A percentile compares a stretch with the other conserved stretches of the same genome.
These are phyloP conservation scores for Lucilia cuprina DNA, from an alignment of 1,140 invertebrate genomes.

Conservation along the genomic window DNA sequence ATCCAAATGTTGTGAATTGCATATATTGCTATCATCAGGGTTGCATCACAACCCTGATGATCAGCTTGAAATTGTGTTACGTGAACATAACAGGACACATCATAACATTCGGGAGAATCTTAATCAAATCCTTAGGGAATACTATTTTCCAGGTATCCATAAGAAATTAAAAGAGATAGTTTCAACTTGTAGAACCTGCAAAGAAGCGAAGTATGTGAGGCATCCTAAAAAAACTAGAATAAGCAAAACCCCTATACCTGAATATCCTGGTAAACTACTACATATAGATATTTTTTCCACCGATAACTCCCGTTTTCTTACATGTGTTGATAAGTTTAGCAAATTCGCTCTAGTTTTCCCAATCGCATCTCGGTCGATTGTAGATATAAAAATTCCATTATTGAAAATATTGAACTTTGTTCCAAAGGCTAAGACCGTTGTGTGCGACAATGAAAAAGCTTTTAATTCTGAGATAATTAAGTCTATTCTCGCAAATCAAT, in stretches of 20 bases:
- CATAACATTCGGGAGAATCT: constrained; percentile 18
- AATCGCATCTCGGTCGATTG: neutral
- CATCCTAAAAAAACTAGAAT: neutral
- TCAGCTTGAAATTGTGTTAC: neutral
- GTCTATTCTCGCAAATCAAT: too few relatives aligned
- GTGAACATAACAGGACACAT: constrained; percentile 28
- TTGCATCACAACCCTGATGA: neutral
- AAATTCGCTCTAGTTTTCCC: neutral
- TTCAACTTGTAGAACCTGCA: too few relatives aligned
- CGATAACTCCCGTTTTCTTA: neutral
- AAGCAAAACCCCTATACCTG: neutral
- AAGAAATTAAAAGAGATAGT: neutral
- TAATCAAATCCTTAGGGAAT: constrained; percentile 18
- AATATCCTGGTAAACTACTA: neutral
- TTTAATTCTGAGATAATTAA: neutral
- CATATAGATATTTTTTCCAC: neutral
- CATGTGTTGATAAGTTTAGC: neutral
- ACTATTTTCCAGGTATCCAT: constrained; percentile 13
- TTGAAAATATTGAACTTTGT: neutral
- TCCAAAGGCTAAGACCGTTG: neutral
- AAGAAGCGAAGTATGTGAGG: neutral
- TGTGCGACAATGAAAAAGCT: neutral
- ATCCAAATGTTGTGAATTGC: constrained; percentile 16
- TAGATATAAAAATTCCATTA: neutral
- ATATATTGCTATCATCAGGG: constrained; percentile 15